Evolutionary conservation across 2,113 vertebrate species (phyloP), one percentile per base, ranked within the genome.

Genomic region (Anseranas semipalmata): DNA sequence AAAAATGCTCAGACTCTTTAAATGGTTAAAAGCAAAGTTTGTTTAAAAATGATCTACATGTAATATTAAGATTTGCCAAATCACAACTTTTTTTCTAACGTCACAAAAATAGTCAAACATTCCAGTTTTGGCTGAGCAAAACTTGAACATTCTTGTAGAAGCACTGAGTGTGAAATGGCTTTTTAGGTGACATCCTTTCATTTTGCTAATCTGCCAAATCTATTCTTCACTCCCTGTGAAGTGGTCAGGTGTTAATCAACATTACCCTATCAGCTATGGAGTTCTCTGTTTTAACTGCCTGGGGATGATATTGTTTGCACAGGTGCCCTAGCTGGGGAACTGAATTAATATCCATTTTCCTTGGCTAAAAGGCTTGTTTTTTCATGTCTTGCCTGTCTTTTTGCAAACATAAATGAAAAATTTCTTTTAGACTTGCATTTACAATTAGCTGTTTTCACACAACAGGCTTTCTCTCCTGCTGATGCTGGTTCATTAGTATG

Each of bases 311-410:
- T 74, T 94, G 67, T 96, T 96, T 96, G 74, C 65, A 82, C 87
- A 97, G 93, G 92, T 96, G 89, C 13, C 35, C 39, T 66, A 85
- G 66, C 81, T 76, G 53, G 52, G 62, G 18, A 91, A 58, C 52
- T 71, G 85, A 87, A 95, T 90, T 91, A 91, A 96, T 95, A 94
- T 63, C 82, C 25, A 37, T 93, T 95, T 94, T 95, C 32, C 45
- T 88, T 95, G 89, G 73, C 91, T 89, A 35, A 95, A 89, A 91
- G 39, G 18, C 28, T 93, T 93, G 66, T 67, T 95, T 93, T 93
- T 93, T 83, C 66, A 52, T 63, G 46, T 89, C 56, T 84, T 92
- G 46, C 58, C 62, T 84, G 55, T 74, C 32, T 81, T 91, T 90
- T 82, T 88, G 48, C 45, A 82, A 84, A 91, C 18, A 50, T 50